Evolutionary conservation across 2,888 invertebrate species (phyloP), one percentile per base, ranked within the genome.

Genomic region (Drosophila neotestacea): DNA sequence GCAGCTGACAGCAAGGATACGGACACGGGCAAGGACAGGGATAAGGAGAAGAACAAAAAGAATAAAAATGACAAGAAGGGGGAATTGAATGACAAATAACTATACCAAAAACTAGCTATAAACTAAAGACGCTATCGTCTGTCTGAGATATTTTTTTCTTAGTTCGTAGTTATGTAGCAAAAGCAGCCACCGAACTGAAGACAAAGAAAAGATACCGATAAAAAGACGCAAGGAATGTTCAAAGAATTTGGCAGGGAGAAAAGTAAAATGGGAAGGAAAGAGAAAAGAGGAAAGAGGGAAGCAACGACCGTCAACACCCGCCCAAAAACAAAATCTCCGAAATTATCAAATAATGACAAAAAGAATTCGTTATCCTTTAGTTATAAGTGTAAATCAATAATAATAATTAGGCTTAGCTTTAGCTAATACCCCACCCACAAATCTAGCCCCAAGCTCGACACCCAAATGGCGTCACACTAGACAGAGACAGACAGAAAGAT

Each of bases 51-150:
- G 28, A 10, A 16, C 2, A n/a, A 41, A 10, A 16, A 34, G 13
- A 39, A 30, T 38, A 42, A 44, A 6, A 39, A 42, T 7, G 22
- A 51, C 27, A 55, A 41, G 16, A 16, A 27, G 9, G 22, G 13
- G n/a, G 58, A 65, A 22, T 48, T 62, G 36, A 56, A 56, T 36
- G 46, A 70, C 56, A 64, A 68, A 79, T 51, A 79, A 61, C 46
- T 58, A 82, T 83, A 82, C 82, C 82, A 82, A 82, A 82, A 83
- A 82, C 73, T 82, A 82, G 86, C 60, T 70, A 66, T 82, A 75
- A 71, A 63, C 55, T 52, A 36, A 79, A 44, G 46, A 58, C 58
- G 39, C 28, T 42, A 41, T 28, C 56, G 78, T 72, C 67, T 69
- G 54, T 63, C 70, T 62, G 54, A 69, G 63, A 75, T 73, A 67